These are phyloP conservation scores for Microtus oregoni DNA, from an alignment of 2,113 vertebrate species.

Conservation along the genomic window DNA sequence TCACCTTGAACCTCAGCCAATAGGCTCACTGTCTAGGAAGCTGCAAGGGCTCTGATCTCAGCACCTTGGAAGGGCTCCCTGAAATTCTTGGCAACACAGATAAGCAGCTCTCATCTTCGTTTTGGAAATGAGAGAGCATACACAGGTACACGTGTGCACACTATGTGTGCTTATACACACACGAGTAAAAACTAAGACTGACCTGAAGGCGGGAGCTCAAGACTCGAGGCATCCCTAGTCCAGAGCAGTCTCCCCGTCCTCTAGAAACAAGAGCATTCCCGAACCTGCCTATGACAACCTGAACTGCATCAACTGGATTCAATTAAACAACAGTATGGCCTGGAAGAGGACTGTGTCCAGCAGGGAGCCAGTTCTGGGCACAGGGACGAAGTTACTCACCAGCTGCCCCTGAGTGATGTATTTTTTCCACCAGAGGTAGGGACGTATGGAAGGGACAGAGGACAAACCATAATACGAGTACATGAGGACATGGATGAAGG, in stretches of 20 bases:
- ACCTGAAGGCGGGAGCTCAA: background rate
- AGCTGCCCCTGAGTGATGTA: slow-evolving; percentile 99
- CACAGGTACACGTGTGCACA: accelerated
- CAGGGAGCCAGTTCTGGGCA: background rate
- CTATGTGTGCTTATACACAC: background rate
- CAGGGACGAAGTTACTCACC: slow-evolving; percentile 87
- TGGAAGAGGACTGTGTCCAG: background rate
- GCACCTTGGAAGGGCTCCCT: background rate
- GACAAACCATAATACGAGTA: slow-evolving; percentile 98
- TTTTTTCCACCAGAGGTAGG: slow-evolving; percentile 99
- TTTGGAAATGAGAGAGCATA: background rate
- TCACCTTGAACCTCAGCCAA: accelerated
- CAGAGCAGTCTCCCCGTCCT: background rate
- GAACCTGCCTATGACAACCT: background rate
- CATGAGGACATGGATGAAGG: slow-evolving; percentile 98
- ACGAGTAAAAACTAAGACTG: background rate
- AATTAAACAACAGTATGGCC: background rate
- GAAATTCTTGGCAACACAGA: background rate
- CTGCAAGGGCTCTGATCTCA: too few relatives aligned
- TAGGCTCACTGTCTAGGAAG: background rate
- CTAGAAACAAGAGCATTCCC: background rate
- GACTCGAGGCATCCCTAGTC: background rate
- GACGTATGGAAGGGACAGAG: slow-evolving; percentile 93
- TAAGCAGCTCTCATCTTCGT: background rate
- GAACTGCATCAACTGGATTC: background rate